Percentiles rank a stretch among this genome's conserved stretches.
phyloP scores from a whole-genome alignment of 2,888 invertebrate species.

The Nycteola revayana region DNA sequence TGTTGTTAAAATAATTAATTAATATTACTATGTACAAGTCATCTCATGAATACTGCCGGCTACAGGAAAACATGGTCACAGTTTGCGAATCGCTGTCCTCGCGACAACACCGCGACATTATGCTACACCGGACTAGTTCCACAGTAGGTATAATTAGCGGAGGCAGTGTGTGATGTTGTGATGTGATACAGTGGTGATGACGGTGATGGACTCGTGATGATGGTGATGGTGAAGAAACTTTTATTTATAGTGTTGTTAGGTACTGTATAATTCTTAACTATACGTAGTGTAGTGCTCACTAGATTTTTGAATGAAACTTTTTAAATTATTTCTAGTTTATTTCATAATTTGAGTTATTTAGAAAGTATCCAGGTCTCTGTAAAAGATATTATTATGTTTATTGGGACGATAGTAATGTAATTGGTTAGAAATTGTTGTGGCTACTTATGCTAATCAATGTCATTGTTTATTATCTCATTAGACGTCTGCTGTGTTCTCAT shows the following conservation, averaged over 20 bases:
- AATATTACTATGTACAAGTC: too few relatives aligned
- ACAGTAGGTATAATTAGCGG: not conserved
- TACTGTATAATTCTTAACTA: slow-evolving; percentile 13
- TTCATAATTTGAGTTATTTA: too few relatives aligned
- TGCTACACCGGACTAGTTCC: not conserved
- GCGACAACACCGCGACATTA: slow-evolving; percentile 13
- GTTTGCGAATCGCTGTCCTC: slow-evolving; percentile 55
- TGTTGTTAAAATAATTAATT: too few relatives aligned
- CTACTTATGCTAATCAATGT: too few relatives aligned
- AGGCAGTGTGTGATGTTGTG: slow-evolving; percentile 6
- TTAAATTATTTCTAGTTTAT: too few relatives aligned
- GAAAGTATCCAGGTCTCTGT: too few relatives aligned
- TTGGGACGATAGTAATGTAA: too few relatives aligned
- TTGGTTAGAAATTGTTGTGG: too few relatives aligned
- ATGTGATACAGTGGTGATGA: slow-evolving; percentile 9
- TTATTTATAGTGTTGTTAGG: slow-evolving; percentile 23
- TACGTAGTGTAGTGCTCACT: not conserved
- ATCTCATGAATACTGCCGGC: too few relatives aligned
- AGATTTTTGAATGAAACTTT: not conserved
- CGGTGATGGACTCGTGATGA: slow-evolving; percentile 7
- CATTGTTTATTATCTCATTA: too few relatives aligned
- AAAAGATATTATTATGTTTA: too few relatives aligned
- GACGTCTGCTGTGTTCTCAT: too few relatives aligned
- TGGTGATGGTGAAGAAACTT: slow-evolving; percentile 9
- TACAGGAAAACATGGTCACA: slow-evolving; percentile 29